Evolutionary conservation across 2,888 invertebrate genomes (phyloP).

Genomic region (Epistrophe eligans): DNA sequence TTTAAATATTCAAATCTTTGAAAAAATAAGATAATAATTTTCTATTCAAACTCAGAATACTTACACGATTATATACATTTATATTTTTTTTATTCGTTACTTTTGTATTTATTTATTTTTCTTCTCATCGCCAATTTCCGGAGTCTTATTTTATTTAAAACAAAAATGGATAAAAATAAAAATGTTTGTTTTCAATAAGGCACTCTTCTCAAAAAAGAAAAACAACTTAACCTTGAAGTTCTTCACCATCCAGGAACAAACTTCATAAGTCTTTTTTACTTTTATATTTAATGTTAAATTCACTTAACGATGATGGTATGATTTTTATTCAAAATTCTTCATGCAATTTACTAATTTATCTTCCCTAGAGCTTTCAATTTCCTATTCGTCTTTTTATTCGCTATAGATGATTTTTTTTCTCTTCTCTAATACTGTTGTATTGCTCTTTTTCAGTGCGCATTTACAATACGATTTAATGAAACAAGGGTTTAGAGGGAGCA

Average conservation of each 20-base stretch:
- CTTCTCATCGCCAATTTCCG: background rate
- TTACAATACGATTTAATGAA: constrained; percentile 14
- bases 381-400: background rate
- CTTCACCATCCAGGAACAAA: background rate
- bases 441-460: background rate
- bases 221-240: constrained; percentile 31
- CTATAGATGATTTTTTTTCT: background rate
- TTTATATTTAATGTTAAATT: constrained; percentile 9
- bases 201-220: background rate
- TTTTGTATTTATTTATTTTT: background rate
- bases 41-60: too few species aligned
- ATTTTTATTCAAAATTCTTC: constrained; percentile 37
- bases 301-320: background rate
- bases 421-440: background rate
- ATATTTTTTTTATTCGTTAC: background rate
- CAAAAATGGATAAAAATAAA: background rate
- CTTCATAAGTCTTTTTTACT: background rate
- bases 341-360: constrained; percentile 43
- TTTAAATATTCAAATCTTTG: too few species aligned
- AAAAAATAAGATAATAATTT: too few species aligned
- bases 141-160: background rate
- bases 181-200: constrained; percentile 4
- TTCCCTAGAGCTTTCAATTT: constrained; percentile 30
- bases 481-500: background rate
- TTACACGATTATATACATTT: background rate